These are phyloP conservation scores for Intellagama lesueurii DNA, from an alignment of 2,797 vertebrate species.

Conservation along the genomic window DNA sequence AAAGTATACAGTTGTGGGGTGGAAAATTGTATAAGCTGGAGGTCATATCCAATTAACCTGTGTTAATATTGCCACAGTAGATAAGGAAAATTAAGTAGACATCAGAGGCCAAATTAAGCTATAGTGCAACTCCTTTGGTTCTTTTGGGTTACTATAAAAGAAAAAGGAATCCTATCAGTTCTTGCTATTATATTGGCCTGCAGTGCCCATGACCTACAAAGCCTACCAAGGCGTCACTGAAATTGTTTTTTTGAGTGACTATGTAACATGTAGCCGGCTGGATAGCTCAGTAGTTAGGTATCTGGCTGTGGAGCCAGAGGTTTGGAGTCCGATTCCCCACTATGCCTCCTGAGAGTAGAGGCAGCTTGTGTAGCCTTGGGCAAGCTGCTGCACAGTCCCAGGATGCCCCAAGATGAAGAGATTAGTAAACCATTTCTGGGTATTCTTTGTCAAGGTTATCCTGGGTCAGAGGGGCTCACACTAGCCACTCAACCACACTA, in stretches of 20 bases:
- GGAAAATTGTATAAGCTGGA: constrained; percentile 47
- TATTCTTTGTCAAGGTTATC: too few relatives aligned
- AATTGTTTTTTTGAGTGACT: not conserved
- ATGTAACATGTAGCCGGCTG: not conserved
- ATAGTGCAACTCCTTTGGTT: not conserved
- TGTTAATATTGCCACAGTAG: constrained; percentile 39
- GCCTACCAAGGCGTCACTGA: not conserved
- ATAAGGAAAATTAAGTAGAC: constrained; percentile 35
- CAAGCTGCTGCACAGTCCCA: too few relatives aligned
- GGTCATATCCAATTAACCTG: constrained; percentile 46
- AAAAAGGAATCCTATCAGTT: constrained; percentile 3
- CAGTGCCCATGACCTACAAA: not conserved
- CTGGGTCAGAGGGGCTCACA: too few relatives aligned
- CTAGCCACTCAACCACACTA: too few relatives aligned
- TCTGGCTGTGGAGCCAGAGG: too few relatives aligned
- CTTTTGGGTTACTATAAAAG: not conserved
- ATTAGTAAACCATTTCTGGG: too few relatives aligned
- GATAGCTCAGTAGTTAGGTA: too few relatives aligned
- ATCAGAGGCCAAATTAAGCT: constrained; percentile 24
- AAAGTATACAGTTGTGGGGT: constrained; percentile 35
- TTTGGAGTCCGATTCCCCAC: too few relatives aligned
- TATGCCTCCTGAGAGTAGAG: too few relatives aligned
- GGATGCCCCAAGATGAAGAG: too few relatives aligned
- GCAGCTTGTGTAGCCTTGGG: too few relatives aligned
- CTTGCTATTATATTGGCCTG: not conserved